phyloP scores from a whole-genome alignment of 2,113 vertebrate species.

The Dicrurus megarhynchus region DNA sequence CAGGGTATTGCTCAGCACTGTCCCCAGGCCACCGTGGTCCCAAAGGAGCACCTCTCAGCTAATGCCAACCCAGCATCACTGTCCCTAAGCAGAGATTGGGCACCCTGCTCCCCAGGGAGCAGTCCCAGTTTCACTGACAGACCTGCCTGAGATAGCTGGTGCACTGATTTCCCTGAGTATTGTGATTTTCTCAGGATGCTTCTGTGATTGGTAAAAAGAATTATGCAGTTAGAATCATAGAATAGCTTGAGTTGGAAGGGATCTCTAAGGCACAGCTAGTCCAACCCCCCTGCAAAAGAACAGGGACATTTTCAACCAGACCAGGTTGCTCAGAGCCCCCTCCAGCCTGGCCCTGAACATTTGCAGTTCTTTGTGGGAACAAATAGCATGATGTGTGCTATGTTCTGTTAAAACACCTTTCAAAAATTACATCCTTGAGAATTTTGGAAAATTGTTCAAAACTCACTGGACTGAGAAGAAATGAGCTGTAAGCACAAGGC shows the following conservation, averaged over 20 bases:
- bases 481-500: not conserved
- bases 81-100: not conserved
- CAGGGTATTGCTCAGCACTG: not conserved
- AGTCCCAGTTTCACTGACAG: not conserved
- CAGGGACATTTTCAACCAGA: not conserved
- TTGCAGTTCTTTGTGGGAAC: not conserved
- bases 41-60: not conserved
- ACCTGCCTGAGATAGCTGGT: not conserved
- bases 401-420: not conserved
- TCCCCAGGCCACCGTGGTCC: rapidly evolving
- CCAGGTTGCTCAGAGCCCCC: not conserved
- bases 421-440: not conserved
- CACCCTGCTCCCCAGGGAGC: not conserved
- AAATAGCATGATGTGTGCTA: not conserved
- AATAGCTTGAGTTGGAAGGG: not conserved
- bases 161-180: not conserved
- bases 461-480: not conserved
- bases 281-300: not conserved
- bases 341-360: not conserved
- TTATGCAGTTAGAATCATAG: not conserved
- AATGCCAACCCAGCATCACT: not conserved
- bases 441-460: not conserved
- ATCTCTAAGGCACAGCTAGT: not conserved
- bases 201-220: not conserved
- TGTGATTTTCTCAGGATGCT: not conserved